Evolutionary conservation across 2,888 invertebrate genomes (phyloP), one percentile per base, ranked within the genome.

Genomic region (Phengaris alcon): DNA sequence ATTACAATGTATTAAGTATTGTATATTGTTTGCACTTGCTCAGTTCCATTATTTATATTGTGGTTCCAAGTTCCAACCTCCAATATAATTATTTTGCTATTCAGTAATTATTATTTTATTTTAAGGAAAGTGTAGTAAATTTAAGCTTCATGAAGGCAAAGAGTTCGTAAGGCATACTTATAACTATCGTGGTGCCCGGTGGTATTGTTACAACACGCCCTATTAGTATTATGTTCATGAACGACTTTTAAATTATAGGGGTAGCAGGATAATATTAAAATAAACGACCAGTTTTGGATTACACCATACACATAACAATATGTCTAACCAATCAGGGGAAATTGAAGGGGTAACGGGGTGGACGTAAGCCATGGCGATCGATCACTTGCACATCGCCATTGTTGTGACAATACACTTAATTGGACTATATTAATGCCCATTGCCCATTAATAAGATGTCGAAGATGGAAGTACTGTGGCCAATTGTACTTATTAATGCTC

Each of bases 291-390:
- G 87, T 83, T 86, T 86, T 44, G 64, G 12, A 64, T 64, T 64
- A 64, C 87, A 86, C 84, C 82, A 86, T 84, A 84, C 84, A 84
- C 84, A 84, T 84, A 87, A 88, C 85, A n/a, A n/a, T n/a, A 90
- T 88, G 89, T 92, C 91, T 87, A 89, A 88, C 88, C 93, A 92
- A 93, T 93, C 91, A 91, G 87, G 88, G 86, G 87, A 93, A 93
- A 93, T 93, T 93, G 93, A 90, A 90, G 88, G 90, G 91, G 90
- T 91, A 91, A 92, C 91, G 90, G 90, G 88, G 88, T 90, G 90
- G 90, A 90, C 90, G 87, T 88, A 90, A 88, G 86, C 89, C 87
- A 87, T 85, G 84, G 86, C 87, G 84, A 91, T 91, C 91, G 89
- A 92, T 92, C 91, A 90, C 85, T 87, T 84, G 85, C 86, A 84